These are phyloP conservation scores for Drosophila glabriapex DNA, from an alignment of 2,888 invertebrate species.

Conservation along the genomic window DNA sequence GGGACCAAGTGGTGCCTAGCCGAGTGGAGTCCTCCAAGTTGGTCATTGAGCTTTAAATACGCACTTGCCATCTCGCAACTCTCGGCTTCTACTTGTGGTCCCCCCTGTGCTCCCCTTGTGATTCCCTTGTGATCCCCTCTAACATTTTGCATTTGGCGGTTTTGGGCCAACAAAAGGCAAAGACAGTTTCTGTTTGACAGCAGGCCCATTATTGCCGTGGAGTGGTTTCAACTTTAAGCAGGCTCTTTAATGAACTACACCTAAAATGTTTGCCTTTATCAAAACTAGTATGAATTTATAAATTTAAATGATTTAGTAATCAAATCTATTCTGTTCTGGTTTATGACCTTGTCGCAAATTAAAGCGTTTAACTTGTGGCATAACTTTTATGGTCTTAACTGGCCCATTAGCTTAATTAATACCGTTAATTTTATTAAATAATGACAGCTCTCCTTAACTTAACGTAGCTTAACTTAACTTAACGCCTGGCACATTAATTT, in stretches of 20 bases:
- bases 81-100: neutral
- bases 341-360: neutral
- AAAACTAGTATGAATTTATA: neutral
- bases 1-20: neutral
- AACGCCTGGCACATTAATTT: neutral
- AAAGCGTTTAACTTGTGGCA: neutral
- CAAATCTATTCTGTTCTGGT: neutral
- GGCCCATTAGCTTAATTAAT: neutral
- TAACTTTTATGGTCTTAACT: neutral
- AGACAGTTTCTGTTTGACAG: conserved; percentile 21
- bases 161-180: conserved; percentile 20
- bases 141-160: conserved; percentile 30
- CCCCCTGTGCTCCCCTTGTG: neutral
- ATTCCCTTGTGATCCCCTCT: neutral
- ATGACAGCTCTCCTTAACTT: neutral
- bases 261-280: neutral
- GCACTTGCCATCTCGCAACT: conserved; percentile 35
- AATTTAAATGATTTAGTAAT: neutral
- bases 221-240: neutral
- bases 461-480: neutral
- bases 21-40: conserved; percentile 39
- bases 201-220: conserved; percentile 21
- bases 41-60: conserved; percentile 56
- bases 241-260: neutral
- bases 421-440: conserved; percentile 2